These are phyloP conservation scores for Hypocryptadius cinnamomeus DNA, from an alignment of 2,113 vertebrate species.

Conservation along the genomic window DNA sequence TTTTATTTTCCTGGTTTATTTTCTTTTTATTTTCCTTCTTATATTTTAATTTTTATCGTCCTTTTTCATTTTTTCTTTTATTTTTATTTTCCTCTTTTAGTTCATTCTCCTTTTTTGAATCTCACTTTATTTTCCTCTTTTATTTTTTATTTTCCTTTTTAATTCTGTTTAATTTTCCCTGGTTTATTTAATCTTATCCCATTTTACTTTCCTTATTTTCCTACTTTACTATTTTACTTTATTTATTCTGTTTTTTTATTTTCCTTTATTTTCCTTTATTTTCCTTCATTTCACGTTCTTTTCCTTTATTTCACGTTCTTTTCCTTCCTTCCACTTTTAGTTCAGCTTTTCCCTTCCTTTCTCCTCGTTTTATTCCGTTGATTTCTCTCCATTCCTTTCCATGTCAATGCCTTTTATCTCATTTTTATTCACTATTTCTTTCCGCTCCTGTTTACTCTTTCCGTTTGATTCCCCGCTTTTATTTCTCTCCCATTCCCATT, in stretches of 20 bases:
- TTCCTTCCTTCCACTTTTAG: background rate
- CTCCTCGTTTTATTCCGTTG: rapidly evolving
- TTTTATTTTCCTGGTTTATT: background rate
- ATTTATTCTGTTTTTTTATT: too few species aligned
- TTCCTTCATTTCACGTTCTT: background rate
- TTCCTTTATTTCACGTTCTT: background rate
- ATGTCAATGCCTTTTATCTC: rapidly evolving
- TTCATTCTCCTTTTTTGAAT: background rate
- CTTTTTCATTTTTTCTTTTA: background rate
- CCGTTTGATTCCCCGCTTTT: background rate
- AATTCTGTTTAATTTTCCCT: too few species aligned
- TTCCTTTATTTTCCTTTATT: too few species aligned
- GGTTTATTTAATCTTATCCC: background rate
- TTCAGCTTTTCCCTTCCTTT: background rate
- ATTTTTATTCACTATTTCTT: background rate
- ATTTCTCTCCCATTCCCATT: background rate
- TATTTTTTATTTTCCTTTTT: background rate
- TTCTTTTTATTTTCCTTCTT: background rate
- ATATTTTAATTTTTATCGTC: background rate
- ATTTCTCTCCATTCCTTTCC: background rate
- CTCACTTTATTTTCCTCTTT: background rate
- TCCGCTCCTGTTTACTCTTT: background rate
- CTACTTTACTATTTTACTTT: too few species aligned
- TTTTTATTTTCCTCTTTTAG: background rate
- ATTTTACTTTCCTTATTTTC: background rate